Percentiles rank a stretch among this genome's conserved stretches.
Evolutionary conservation across 2,797 vertebrate species (phyloP).

Genomic region (Ctenopoma kingsleyae): DNA sequence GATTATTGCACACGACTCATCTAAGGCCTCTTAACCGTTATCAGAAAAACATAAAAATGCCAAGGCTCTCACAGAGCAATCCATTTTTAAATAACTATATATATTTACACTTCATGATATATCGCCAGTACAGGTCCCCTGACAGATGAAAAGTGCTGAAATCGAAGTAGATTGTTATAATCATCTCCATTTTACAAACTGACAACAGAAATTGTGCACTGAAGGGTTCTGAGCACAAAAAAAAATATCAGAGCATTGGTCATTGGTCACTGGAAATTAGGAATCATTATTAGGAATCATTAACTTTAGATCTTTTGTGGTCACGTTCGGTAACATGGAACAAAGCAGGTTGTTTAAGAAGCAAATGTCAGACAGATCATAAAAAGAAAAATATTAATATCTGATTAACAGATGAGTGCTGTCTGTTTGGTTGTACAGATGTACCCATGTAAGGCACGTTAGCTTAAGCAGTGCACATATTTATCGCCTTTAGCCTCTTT

Average conservation of each 20-base stretch:
- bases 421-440: slow-evolving; percentile 30
- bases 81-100: slow-evolving; percentile 63
- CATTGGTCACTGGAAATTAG: slow-evolving; percentile 49
- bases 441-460: slow-evolving; percentile 67
- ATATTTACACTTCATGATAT: slow-evolving; percentile 62
- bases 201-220: slow-evolving; percentile 23
- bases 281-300: slow-evolving; percentile 32
- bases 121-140: slow-evolving; percentile 43
- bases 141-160: slow-evolving; percentile 61
- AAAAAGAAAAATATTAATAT: slow-evolving; percentile 17
- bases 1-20: slow-evolving; percentile 86
- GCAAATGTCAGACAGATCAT: slow-evolving; percentile 27
- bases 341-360: slow-evolving; percentile 34
- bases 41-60: slow-evolving; percentile 55
- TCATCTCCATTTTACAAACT: slow-evolving; percentile 44
- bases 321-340: slow-evolving; percentile 56
- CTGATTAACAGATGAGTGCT: slow-evolving; percentile 35
- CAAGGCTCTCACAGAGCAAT: slow-evolving; percentile 55
- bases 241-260: slow-evolving; percentile 16
- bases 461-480: slow-evolving; percentile 41
- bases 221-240: slow-evolving; percentile 10
- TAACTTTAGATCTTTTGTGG: slow-evolving; percentile 34
- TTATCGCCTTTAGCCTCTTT: slow-evolving; percentile 28
- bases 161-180: slow-evolving; percentile 55
- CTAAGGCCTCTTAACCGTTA: slow-evolving; percentile 81